Evolutionary conservation across 2,888 invertebrate species (phyloP).

Genomic region (Resseliella maxima): DNA sequence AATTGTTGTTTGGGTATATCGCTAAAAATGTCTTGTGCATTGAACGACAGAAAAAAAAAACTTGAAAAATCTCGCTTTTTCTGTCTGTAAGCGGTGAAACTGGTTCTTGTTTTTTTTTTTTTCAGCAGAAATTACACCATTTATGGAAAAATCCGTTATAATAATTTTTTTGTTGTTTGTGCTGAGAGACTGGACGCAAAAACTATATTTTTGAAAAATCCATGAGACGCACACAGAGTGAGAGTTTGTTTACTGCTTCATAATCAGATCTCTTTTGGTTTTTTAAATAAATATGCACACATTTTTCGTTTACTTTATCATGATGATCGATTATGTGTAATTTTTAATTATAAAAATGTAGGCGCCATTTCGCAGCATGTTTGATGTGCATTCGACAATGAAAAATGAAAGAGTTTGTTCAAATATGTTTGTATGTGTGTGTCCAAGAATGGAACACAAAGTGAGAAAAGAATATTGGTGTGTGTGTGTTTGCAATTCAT

Average conservation of each 20-base stretch:
- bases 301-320: background rate
- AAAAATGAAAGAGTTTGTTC: background rate
- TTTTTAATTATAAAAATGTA: conserved; percentile 41
- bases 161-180: background rate
- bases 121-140: background rate
- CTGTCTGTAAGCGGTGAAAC: background rate
- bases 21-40: no score
- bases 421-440: background rate
- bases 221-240: no score
- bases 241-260: background rate
- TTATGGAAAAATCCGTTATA: background rate
- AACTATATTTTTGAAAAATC: no score
- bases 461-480: background rate
- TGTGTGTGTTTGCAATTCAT: conserved; percentile 32
- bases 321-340: conserved; percentile 13
- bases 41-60: no score
- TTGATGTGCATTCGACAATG: background rate
- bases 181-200: background rate
- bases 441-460: background rate
- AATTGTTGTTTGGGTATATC: no score
- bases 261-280: background rate
- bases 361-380: conserved; percentile 36
- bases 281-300: background rate
- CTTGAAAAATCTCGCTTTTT: background rate
- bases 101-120: background rate